Conservation (phyloP, 2,113 vertebrate genomes). For the Pelecanoides urinatrix region DNA sequence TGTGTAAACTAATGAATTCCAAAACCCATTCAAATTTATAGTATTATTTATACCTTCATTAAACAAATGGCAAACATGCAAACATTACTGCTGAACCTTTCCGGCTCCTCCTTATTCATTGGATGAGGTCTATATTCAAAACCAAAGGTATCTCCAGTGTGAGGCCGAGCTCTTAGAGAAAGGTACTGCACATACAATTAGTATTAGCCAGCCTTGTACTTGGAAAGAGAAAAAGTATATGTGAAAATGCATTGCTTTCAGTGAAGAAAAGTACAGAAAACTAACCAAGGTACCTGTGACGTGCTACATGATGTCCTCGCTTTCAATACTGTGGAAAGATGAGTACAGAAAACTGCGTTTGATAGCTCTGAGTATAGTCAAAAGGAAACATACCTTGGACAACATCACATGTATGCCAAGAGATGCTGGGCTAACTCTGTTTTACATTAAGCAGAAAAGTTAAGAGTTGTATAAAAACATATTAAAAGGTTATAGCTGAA, state of each 20-base stretch:
- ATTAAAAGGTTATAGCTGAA: not conserved
- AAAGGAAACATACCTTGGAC: not conserved
- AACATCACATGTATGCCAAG: not conserved
- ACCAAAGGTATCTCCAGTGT: not conserved
- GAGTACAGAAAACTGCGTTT: not conserved
- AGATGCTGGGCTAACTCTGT: not conserved
- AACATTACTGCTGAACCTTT: not conserved
- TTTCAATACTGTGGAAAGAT: not conserved
- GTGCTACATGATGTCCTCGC: not conserved
- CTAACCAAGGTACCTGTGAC: not conserved
- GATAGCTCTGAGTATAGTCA: not conserved
- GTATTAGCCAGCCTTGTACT: not conserved
- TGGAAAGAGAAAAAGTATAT: not conserved
- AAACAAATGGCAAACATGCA: not conserved
- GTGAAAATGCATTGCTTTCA: not conserved
- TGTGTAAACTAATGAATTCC: not conserved
- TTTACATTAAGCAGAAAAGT: not conserved
- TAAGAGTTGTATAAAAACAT: not conserved
- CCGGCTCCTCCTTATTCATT: not conserved
- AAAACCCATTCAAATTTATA: slow-evolving; percentile 18
- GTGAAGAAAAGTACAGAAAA: not conserved
- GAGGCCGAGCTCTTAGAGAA: not conserved
- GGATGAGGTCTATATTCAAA: not conserved
- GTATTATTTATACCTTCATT: not conserved
- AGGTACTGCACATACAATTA: not conserved